Evolutionary conservation across 2,113 vertebrate species (phyloP), one percentile per base, ranked within the genome.

Genomic region (Semnornis frantzii): DNA sequence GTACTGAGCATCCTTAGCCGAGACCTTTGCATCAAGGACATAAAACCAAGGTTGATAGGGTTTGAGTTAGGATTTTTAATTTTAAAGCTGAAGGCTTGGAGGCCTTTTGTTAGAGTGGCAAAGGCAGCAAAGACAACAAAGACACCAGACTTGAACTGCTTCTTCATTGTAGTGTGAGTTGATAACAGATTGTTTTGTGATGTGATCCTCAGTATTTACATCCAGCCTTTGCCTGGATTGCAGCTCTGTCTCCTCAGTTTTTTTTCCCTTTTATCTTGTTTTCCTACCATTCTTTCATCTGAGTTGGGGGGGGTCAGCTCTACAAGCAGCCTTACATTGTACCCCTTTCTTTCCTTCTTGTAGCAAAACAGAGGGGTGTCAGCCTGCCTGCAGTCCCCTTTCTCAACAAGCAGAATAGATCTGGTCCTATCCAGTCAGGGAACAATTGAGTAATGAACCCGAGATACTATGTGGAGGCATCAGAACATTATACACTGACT

Each of bases 301-400:
- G 15, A 76, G 31, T 39, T 76, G 21, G 8, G 27, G 13, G 8
- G 27, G 13, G 8, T 60, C 10, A 30, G 60, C 55, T 69, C 54
- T 82, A 18, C 12, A 33, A 31, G 48, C 25, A 78, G 23, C 54
- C 15, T 78, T 62, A 24, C 77, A 60, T 15, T 31, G 37, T 10
- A 23, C 8, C 8, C 13, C 8, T 86, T 77, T 34, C 9, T 69
- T 85, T 39, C 16, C 10, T 65, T 33, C 8, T 13, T 59, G 42
- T 65, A 70, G 37, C 27, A 15, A 80, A 66, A n/a, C 0, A 0
- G 3, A 3, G 5, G 2, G 57, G 31, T 84, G 1, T 0, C 37
- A 42, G 71, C 16, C 21, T 88, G 72, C 55, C 46, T 66, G 8
- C 8, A 12, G 6, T 71, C 8, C 1, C 59, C 23, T 66, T 62